A percentile compares a stretch with the other conserved stretches of the same genome.
phyloP scores from a whole-genome alignment of 2,113 vertebrate genomes.

The Arvicanthis niloticus region DNA sequence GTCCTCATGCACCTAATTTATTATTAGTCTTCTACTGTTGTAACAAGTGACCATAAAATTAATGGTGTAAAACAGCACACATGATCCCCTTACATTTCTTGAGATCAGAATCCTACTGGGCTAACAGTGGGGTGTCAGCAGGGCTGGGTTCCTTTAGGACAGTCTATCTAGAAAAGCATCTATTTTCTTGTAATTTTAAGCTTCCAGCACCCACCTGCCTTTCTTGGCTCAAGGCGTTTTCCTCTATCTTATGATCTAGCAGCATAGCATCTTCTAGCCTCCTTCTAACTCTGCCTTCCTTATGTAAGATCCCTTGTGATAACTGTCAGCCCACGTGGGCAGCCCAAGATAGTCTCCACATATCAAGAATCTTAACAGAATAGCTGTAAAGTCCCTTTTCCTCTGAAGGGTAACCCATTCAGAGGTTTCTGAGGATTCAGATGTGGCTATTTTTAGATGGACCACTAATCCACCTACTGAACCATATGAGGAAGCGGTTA shows the following conservation, averaged over 20 bases:
- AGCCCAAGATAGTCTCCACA: not conserved
- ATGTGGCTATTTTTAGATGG: not conserved
- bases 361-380: slow-evolving; percentile 20
- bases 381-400: not conserved
- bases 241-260: slow-evolving; percentile 4
- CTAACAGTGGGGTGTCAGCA: not conserved
- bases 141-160: not conserved
- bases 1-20: not conserved
- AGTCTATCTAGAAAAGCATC: not conserved
- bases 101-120: not conserved
- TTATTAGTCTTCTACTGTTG: not conserved
- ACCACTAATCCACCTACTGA: not conserved
- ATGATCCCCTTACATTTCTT: not conserved
- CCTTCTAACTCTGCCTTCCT: slow-evolving; percentile 1
- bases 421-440: not conserved
- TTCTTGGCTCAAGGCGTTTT: not conserved
- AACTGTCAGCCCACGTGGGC: not conserved
- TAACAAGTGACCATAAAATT: not conserved
- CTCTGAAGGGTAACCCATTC: not conserved
- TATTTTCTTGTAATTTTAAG: not conserved
- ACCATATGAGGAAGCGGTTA: not conserved
- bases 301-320: not conserved
- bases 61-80: not conserved
- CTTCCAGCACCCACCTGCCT: not conserved
- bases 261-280: not conserved